Evolutionary conservation across 2,113 vertebrate species (phyloP).

Genomic region (Craseonycteris thonglongyai): DNA sequence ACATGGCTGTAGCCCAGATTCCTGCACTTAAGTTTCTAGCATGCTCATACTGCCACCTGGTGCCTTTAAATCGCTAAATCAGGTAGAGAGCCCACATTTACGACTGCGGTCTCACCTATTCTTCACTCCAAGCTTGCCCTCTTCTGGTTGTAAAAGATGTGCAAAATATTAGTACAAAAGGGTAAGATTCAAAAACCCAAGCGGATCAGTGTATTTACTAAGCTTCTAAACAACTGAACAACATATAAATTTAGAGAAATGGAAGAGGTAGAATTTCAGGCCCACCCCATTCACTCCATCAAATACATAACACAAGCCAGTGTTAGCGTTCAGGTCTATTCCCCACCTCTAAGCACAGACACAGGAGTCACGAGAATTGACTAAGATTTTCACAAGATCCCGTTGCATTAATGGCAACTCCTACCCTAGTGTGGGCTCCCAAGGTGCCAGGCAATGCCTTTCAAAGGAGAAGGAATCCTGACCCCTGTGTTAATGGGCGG

Average conservation of each 20-base stretch:
- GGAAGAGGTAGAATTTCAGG: not conserved
- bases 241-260: not conserved
- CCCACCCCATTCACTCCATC: not conserved
- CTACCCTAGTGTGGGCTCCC: not conserved
- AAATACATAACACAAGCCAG: not conserved
- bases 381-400: not conserved
- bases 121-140: not conserved
- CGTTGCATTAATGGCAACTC: not conserved
- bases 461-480: not conserved
- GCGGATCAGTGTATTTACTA: not conserved
- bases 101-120: not conserved
- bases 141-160: not conserved
- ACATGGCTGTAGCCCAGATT: accelerated
- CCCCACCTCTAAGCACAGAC: not conserved
- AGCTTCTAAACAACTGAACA: not conserved
- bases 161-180: not conserved
- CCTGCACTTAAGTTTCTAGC: not conserved
- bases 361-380: not conserved
- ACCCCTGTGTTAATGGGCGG: not conserved
- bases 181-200: not conserved
- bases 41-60: slow-evolving; percentile 44
- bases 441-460: not conserved
- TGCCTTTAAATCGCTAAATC: not conserved
- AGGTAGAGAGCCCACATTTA: not conserved
- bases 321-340: not conserved